Conservation (phyloP, 1,140 invertebrate species). For the Papilio glaucus region DNA sequence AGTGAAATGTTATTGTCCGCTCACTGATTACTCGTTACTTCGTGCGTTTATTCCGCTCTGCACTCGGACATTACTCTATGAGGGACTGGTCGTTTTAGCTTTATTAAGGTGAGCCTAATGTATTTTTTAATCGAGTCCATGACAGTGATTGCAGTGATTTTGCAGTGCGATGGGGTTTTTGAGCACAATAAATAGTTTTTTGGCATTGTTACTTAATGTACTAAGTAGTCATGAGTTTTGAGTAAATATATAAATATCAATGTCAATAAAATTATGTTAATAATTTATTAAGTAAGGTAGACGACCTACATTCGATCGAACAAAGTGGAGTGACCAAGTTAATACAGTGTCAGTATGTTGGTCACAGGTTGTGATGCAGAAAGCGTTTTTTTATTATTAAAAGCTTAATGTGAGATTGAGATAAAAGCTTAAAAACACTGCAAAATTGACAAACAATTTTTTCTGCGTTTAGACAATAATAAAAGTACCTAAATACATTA, state of each 20-base stretch:
- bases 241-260: conserved; percentile 33
- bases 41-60: conserved; percentile 50
- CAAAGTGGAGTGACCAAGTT: conserved; percentile 60
- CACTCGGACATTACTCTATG: conserved; percentile 66
- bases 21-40: conserved; percentile 55
- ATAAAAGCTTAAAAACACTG: not conserved
- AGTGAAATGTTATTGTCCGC: conserved; percentile 77
- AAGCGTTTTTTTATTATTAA: not conserved
- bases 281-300: conserved; percentile 66
- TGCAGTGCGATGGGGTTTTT: not conserved
- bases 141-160: conserved; percentile 20
- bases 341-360: conserved; percentile 33
- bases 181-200: not conserved
- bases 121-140: conserved; percentile 31
- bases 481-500: not conserved
- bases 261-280: conserved; percentile 48
- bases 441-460: not conserved
- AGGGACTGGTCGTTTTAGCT: conserved; percentile 62
- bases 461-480: not conserved
- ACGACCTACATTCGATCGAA: conserved; percentile 67
- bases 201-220: not conserved
- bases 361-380: not conserved
- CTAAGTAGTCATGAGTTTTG: not conserved
- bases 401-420: not conserved
- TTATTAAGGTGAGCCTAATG: conserved; percentile 64